A percentile compares a stretch with the other conserved stretches of the same genome.
Evolutionary conservation across 2,888 invertebrate genomes (phyloP).

Genomic region (Julus scandinavius): DNA sequence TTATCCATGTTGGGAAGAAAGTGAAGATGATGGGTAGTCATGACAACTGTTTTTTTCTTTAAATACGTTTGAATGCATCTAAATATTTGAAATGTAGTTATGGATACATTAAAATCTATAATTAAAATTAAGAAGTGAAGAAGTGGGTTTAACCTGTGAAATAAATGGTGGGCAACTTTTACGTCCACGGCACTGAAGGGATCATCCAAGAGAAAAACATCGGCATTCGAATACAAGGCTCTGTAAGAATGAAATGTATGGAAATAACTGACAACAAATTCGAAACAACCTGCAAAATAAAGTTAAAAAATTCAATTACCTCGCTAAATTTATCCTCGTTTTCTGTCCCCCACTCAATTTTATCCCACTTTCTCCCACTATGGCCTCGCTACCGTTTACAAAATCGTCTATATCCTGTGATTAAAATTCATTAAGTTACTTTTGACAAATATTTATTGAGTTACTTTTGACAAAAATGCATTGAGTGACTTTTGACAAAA

Average conservation of each 20-base stretch:
- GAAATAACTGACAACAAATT: too few relatives aligned
- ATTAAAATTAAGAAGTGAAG: too few relatives aligned
- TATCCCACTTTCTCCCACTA: conserved; percentile 33
- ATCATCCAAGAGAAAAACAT: conserved; percentile 28
- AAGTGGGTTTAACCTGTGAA: not conserved
- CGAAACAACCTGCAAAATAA: too few relatives aligned
- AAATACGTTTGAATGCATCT: not conserved
- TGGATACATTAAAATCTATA: too few relatives aligned
- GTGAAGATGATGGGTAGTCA: not conserved
- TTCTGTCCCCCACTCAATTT: conserved; percentile 47
- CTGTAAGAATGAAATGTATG: too few relatives aligned
- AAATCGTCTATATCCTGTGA: conserved; percentile 25
- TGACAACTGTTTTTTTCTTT: not conserved
- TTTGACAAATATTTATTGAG: too few relatives aligned
- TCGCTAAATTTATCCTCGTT: conserved; percentile 41
- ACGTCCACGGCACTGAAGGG: conserved; percentile 31
- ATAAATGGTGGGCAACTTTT: not conserved
- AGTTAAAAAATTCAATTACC: conserved; percentile 27
- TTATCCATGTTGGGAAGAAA: not conserved
- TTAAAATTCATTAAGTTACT: too few relatives aligned
- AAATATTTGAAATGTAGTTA: too few relatives aligned
- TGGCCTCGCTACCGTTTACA: not conserved
- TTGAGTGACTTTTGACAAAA: too few relatives aligned
- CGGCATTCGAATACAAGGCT: conserved; percentile 1
- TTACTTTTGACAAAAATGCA: too few relatives aligned